Conservation (phyloP, 2,113 vertebrate species). For the Gambusia affinis region DNA sequence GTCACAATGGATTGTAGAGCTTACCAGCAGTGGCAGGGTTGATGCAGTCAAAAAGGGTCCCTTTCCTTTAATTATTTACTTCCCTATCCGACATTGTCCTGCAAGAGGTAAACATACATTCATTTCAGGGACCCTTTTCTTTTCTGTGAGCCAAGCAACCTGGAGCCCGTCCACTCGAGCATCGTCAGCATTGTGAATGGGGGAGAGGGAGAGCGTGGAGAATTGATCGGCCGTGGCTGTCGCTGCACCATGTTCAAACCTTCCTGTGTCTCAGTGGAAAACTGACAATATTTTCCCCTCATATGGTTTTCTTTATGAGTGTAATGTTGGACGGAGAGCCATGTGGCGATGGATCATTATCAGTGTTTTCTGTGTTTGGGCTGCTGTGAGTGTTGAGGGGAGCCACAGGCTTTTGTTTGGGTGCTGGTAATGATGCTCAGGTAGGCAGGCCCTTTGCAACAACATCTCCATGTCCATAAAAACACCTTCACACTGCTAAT, state of each 20-base stretch:
- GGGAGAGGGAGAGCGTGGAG: conserved; percentile 57
- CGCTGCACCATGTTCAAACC: conserved; percentile 41
- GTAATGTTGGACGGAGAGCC: conserved; percentile 57
- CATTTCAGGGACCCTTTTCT: conserved; percentile 85
- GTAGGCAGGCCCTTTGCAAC: conserved; percentile 76
- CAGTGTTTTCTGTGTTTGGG: conserved; percentile 14
- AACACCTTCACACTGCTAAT: conserved; percentile 83
- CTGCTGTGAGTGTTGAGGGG: conserved; percentile 22
- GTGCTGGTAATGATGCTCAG: conserved; percentile 79
- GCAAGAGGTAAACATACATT: conserved; percentile 87
- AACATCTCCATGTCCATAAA: conserved; percentile 66
- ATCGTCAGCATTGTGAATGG: conserved; percentile 77
- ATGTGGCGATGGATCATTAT: conserved; percentile 46
- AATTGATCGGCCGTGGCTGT: conserved; percentile 66
- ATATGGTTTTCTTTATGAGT: conserved; percentile 61
- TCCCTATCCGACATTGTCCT: conserved; percentile 88
- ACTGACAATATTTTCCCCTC: conserved; percentile 53
- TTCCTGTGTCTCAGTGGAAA: conserved; percentile 25
- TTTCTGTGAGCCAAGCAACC: conserved; percentile 80
- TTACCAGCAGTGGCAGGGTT: conserved; percentile 88
- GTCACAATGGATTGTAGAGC: conserved; percentile 85
- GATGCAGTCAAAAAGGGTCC: conserved; percentile 87
- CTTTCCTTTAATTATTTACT: conserved; percentile 88
- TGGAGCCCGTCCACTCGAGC: conserved; percentile 79
- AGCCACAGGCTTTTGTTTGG: conserved; percentile 19